phyloP scores from a whole-genome alignment of 2,797 vertebrate species.

The Mallotus villosus region DNA sequence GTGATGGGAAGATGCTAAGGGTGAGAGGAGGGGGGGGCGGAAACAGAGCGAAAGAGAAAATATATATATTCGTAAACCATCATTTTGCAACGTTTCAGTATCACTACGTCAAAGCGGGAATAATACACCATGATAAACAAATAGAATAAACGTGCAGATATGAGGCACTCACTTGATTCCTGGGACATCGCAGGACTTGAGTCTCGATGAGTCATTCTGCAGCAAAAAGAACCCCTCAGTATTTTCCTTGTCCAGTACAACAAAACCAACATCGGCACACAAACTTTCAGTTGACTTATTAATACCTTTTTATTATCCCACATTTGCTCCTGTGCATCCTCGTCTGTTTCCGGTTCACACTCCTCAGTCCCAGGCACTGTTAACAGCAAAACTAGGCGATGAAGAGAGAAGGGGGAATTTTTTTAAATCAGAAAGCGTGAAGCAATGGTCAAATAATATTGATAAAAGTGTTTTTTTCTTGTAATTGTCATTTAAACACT shows the following conservation, averaged over 20 bases:
- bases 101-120: neutral
- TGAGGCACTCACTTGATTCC: constrained; percentile 91
- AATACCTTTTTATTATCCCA: constrained; percentile 92
- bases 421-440: neutral
- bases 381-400: constrained; percentile 84
- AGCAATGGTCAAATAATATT: no score
- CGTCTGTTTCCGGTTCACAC: constrained; percentile 80
- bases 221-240: constrained; percentile 31
- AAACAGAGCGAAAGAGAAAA: neutral
- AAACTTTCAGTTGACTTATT: constrained; percentile 10
- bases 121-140: neutral
- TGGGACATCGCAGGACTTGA: constrained; percentile 95
- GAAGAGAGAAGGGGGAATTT: constrained; percentile 46
- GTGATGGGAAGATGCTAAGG: constrained; percentile 92
- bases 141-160: neutral
- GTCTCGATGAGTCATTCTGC: constrained; percentile 85
- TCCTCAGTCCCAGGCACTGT: constrained; percentile 93
- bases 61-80: neutral
- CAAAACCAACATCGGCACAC: neutral
- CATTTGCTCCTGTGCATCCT: constrained; percentile 83
- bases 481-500: no score
- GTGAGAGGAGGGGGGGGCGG: constrained; percentile 8
- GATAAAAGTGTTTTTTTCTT: no score
- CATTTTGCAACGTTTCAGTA: no score
- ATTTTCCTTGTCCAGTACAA: no score